Base-by-base conservation (phyloP, 2,797 vertebrate species). In the Lepilemur ruficaudatus region DNA sequence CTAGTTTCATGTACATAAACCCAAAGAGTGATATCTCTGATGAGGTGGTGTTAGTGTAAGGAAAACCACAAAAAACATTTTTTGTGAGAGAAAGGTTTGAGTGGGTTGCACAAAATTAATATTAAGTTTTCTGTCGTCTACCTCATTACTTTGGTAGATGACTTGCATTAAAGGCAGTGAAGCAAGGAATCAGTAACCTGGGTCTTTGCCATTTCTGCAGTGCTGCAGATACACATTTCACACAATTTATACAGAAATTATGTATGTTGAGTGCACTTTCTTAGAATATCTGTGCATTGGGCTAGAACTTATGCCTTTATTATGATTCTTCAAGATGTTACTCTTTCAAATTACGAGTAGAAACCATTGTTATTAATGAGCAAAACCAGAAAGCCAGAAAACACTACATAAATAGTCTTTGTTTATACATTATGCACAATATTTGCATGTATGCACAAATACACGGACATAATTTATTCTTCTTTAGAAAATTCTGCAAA, bases 301-400 rank as follows among this genome's bases (percentile, higher is more conserved):
- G 89, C 96, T 98, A 98, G 97, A 98, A 98, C 98, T 98, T 98
- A 98, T 98, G 88, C 94, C 97, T 98, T 98, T 97, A 98, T 98
- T 98, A 97, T 84, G 30, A 89, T 95, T 96, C 76, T 93, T 98
- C 84, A 98, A 97, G 92, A 79, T 96, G 95, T 89, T 98, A 25
- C 59, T 94, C 32, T 97, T 98, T 97, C 61, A 98, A 96, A 95
- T 97, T 97, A 92, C 80, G 86, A 90, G n/a, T 91, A n/a, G 95
- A 97, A 98, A 89, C 1, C 1, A 46, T 43, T 92, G 59, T 90
- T 97, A 95, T 96, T 97, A 97, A 97, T 80, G 98, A 97, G 23
- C 25, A 97, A 78, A 91, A 48, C 69, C 76, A 86, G 80, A 76
- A 94, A 97, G 73, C 61, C 75, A 48, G 69, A 63, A 35, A 50